Evolutionary conservation across 2,113 vertebrate species (phyloP).

Genomic region (Pollachius pollachius): DNA sequence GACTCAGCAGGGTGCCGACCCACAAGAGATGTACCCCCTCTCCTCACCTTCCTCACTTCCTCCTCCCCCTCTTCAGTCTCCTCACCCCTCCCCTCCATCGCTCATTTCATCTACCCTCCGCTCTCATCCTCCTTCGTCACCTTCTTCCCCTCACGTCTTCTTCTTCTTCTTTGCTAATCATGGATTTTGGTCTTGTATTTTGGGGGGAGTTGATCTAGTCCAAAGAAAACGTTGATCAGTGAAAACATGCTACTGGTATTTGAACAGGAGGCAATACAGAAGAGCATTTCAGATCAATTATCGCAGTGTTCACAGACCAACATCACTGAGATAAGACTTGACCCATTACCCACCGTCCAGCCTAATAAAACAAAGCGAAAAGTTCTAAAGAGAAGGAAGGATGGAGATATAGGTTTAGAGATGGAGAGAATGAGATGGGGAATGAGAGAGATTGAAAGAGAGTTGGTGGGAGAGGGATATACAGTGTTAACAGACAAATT

Average conservation of each 20-base stretch:
- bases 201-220: no score
- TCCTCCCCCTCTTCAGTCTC: constrained; percentile 7
- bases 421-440: constrained; percentile 1
- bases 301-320: constrained; percentile 64
- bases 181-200: no score
- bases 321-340: constrained; percentile 68
- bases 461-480: no score
- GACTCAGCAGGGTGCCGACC: no score
- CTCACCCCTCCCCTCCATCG: constrained; percentile 12
- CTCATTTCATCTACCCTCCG: constrained; percentile 14
- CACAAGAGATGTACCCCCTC: no score
- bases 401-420: constrained; percentile 4
- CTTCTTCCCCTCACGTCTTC: constrained; percentile 1
- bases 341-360: constrained; percentile 59
- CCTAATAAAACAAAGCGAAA: constrained; percentile 60
- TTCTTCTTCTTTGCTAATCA: not conserved
- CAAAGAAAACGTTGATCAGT: constrained; percentile 20
- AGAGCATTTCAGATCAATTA: constrained; percentile 68
- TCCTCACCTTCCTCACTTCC: constrained; percentile 45
- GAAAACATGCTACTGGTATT: constrained; percentile 64
- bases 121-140: constrained; percentile 21
- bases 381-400: constrained; percentile 4
- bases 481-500: no score
- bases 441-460: not conserved
- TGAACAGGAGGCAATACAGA: constrained; percentile 69